Evolutionary conservation across 1,140 invertebrate genomes (phyloP).

Genomic region (Halictus rubicundus): DNA sequence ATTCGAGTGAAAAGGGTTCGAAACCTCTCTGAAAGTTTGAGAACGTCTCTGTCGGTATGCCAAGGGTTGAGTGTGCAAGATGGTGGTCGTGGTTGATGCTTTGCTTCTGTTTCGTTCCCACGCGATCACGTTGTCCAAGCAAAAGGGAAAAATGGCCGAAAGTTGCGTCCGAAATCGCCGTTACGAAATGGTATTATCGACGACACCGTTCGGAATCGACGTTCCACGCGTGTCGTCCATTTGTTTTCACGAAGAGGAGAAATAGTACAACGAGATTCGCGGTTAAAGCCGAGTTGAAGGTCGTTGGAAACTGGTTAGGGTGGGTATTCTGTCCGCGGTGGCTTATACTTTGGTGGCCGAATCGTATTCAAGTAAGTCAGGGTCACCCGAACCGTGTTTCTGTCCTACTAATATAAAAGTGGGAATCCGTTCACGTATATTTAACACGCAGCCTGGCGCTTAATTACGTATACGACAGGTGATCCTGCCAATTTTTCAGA

Average conservation of each 20-base stretch:
- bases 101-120: not conserved
- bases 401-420: slow-evolving; percentile 42
- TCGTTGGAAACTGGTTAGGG: slow-evolving; percentile 44
- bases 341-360: slow-evolving; percentile 37
- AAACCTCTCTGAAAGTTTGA: too few species aligned
- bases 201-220: not conserved
- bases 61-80: too few species aligned
- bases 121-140: not conserved
- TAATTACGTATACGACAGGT: slow-evolving; percentile 20
- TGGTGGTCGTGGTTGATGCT: too few species aligned
- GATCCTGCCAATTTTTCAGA: slow-evolving; percentile 17
- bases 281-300: slow-evolving; percentile 44
- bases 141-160: not conserved
- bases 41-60: too few species aligned
- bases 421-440: slow-evolving; percentile 26
- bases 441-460: not conserved
- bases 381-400: slow-evolving; percentile 42
- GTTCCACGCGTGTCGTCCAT: not conserved
- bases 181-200: slow-evolving; percentile 4
- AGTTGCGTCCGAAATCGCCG: not conserved
- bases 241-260: slow-evolving; percentile 29
- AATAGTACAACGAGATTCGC: slow-evolving; percentile 35
- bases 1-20: too few species aligned
- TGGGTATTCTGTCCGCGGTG: slow-evolving; percentile 35
- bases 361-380: slow-evolving; percentile 50